These are phyloP conservation scores for Oreochromis tanganicae DNA, from an alignment of 2,113 vertebrate genomes.

Conservation along the genomic window DNA sequence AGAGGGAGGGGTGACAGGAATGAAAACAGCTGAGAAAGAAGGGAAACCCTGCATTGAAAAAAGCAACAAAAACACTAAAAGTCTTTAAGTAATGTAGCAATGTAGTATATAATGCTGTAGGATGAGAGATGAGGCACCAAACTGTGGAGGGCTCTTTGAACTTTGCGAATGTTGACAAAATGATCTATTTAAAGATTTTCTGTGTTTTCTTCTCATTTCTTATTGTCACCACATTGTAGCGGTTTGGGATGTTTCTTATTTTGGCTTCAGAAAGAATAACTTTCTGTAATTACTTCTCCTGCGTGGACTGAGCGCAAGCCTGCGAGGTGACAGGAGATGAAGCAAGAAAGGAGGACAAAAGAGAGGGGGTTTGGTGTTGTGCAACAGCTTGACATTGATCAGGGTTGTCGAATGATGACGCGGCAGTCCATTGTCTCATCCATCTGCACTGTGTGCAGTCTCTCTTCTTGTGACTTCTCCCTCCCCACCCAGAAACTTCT, in stretches of 20 bases:
- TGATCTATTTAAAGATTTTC: not conserved
- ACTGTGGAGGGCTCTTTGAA: not conserved
- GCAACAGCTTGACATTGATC: constrained; percentile 59
- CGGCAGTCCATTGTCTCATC: constrained; percentile 40
- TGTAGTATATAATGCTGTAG: not conserved
- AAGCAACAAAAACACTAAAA: not conserved
- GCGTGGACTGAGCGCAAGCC: not conserved
- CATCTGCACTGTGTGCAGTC: constrained; percentile 8
- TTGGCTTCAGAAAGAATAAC: not conserved
- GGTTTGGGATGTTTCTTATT: not conserved
- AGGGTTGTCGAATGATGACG: constrained; percentile 44
- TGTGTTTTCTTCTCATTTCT: not conserved
- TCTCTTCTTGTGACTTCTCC: not conserved
- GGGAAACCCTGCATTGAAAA: not conserved
- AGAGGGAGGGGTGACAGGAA: not conserved
- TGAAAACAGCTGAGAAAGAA: not conserved
- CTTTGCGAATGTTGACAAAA: not conserved
- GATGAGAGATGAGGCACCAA: not conserved
- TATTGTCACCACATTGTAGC: not conserved
- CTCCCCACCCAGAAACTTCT: not conserved
- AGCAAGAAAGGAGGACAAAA: constrained; percentile 26
- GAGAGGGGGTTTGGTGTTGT: constrained; percentile 26
- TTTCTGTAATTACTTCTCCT: not conserved
- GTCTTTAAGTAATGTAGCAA: not conserved
- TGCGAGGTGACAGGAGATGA: not conserved